phyloP scores from a whole-genome alignment of 2,888 invertebrate genomes.

The Leptinotarsa peninsularis region DNA sequence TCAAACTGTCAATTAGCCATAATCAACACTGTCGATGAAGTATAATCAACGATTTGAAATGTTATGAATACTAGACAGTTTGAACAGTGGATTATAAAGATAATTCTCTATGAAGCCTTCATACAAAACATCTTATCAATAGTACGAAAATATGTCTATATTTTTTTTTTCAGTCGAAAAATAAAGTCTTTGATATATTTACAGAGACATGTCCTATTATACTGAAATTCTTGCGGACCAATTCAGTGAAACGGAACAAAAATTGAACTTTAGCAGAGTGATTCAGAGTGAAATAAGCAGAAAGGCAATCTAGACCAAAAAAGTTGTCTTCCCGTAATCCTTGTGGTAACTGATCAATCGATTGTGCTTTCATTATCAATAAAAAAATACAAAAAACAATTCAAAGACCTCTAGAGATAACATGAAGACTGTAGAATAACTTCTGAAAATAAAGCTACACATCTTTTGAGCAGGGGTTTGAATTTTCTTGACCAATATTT shows the following conservation, averaged over 20 bases:
- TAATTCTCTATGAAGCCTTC: too few relatives aligned
- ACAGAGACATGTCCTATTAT: not conserved
- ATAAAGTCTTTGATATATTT: not conserved
- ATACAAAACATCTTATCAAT: not conserved
- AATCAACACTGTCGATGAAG: too few relatives aligned
- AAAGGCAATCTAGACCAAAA: not conserved
- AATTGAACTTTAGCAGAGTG: not conserved
- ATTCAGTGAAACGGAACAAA: conserved; percentile 4
- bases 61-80: too few relatives aligned
- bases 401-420: not conserved
- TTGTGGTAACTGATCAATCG: too few relatives aligned
- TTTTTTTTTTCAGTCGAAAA: not conserved
- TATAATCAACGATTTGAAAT: too few relatives aligned
- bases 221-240: not conserved
- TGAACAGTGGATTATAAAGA: too few relatives aligned
- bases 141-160: not conserved
- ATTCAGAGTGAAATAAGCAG: not conserved
- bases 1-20: too few relatives aligned
- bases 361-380: too few relatives aligned
- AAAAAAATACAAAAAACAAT: too few relatives aligned
- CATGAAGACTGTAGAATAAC: not conserved
- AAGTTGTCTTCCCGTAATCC: not conserved
- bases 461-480: not conserved
- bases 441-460: too few relatives aligned
- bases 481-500: not conserved